These are phyloP conservation scores for Stenchaetothrips biformis DNA, from an alignment of 2,888 invertebrate species.

Conservation along the genomic window DNA sequence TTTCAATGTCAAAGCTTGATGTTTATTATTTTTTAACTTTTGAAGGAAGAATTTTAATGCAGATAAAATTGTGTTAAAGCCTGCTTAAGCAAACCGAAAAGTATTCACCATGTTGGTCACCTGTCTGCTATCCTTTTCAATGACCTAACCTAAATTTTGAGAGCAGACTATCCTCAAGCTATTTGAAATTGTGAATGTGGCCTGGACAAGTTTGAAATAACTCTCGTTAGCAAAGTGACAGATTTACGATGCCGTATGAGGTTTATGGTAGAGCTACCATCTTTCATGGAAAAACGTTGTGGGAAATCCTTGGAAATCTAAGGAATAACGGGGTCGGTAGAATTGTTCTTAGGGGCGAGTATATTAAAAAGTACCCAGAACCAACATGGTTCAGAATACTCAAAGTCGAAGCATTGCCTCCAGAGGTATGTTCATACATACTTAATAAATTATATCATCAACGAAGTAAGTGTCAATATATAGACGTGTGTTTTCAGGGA, in stretches of 20 bases:
- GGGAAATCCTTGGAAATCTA: conserved; percentile 82
- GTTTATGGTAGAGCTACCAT: conserved; percentile 59
- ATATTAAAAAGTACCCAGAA: conserved; percentile 74
- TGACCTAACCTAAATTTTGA: not conserved
- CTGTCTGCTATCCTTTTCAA: not conserved
- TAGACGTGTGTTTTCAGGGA: not conserved
- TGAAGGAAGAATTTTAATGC: too few relatives aligned
- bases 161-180: conserved; percentile 1
- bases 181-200: too few relatives aligned
- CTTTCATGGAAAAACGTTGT: conserved; percentile 76
- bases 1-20: too few relatives aligned
- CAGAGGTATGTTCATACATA: conserved; percentile 50
- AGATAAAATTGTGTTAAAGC: too few relatives aligned
- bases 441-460: conserved; percentile 28
- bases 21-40: too few relatives aligned
- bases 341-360: conserved; percentile 64
- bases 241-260: not conserved
- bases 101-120: too few relatives aligned
- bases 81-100: too few relatives aligned
- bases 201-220: not conserved
- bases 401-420: conserved; percentile 71
- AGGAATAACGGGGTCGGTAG: conserved; percentile 85
- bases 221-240: not conserved
- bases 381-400: conserved; percentile 73
- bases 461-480: conserved; percentile 31